Evolutionary conservation across 2,113 vertebrate genomes (phyloP).

Genomic region (Cochlearius cochlearius): DNA sequence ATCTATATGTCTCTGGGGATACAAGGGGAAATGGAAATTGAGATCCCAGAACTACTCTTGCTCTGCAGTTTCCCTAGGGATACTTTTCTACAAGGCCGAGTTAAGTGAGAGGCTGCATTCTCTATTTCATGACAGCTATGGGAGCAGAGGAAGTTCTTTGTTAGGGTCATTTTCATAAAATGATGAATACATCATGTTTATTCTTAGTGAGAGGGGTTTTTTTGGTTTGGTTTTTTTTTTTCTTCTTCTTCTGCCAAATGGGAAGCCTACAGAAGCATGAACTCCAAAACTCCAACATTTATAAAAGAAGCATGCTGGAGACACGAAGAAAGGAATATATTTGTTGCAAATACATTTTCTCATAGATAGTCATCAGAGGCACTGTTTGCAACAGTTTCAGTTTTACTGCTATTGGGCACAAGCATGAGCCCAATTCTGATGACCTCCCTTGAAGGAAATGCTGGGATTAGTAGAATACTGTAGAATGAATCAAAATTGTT

Average conservation of each 20-base stretch:
- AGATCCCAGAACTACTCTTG: neutral
- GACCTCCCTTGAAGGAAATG: neutral
- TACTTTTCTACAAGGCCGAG: neutral
- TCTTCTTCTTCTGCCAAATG: neutral
- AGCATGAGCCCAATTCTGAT: neutral
- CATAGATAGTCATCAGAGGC: neutral
- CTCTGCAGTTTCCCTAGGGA: neutral
- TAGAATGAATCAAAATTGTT: neutral
- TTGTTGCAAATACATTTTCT: neutral
- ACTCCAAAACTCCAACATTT: neutral
- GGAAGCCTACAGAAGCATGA: neutral
- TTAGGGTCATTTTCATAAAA: neutral
- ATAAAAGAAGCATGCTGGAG: neutral
- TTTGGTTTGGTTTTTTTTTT: fast-evolving
- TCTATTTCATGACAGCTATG: neutral
- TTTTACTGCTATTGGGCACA: neutral
- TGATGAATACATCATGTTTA: neutral
- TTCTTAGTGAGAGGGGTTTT: neutral
- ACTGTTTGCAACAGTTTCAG: neutral
- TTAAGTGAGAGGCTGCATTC: neutral
- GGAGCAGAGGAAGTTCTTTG: neutral
- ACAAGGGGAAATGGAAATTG: neutral
- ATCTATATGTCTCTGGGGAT: neutral
- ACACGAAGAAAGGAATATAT: neutral
- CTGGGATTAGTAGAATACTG: neutral